phyloP scores from a whole-genome alignment of 2,113 vertebrate species.

The Oryzias curvinotus region DNA sequence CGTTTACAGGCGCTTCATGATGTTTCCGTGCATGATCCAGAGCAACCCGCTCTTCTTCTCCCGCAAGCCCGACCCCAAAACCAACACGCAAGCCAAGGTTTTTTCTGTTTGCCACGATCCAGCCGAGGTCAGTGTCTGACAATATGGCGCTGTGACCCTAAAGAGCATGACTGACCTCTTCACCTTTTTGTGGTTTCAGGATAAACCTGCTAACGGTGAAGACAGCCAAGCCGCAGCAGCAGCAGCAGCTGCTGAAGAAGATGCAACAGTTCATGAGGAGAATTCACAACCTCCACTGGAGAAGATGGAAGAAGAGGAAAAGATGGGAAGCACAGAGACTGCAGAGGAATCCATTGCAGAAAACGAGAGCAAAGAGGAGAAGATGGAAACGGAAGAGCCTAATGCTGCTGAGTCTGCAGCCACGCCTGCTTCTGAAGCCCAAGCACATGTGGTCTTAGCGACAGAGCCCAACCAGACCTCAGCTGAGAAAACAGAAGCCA shows the following conservation, averaged over 20 bases:
- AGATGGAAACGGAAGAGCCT: background rate
- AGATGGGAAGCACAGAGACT: accelerated
- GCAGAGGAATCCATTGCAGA: background rate
- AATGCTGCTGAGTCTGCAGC: background rate
- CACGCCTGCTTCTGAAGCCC: too few species aligned
- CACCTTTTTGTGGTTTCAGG: slow-evolving; percentile 18
- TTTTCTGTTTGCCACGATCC: slow-evolving; percentile 1
- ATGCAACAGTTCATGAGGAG: background rate
- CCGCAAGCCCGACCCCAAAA: slow-evolving; percentile 57
- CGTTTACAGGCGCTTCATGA: slow-evolving; percentile 63
- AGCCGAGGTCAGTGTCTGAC: slow-evolving; percentile 28
- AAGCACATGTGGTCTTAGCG: background rate
- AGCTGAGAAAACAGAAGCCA: slow-evolving; percentile 3
- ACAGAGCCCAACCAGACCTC: background rate
- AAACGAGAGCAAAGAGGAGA: background rate
- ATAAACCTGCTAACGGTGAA: slow-evolving; percentile 12
- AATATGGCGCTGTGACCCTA: background rate
- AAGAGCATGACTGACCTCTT: background rate
- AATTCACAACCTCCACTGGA: background rate
- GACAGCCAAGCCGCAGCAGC: slow-evolving; percentile 3
- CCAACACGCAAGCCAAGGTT: slow-evolving; percentile 4
- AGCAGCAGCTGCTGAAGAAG: slow-evolving; percentile 2
- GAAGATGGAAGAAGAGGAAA: background rate
- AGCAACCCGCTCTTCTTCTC: slow-evolving; percentile 66
- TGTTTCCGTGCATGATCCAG: slow-evolving; percentile 67